Base-by-base conservation (phyloP, 2,888 invertebrate genomes). In the Eretmocerus hayati region DNA sequence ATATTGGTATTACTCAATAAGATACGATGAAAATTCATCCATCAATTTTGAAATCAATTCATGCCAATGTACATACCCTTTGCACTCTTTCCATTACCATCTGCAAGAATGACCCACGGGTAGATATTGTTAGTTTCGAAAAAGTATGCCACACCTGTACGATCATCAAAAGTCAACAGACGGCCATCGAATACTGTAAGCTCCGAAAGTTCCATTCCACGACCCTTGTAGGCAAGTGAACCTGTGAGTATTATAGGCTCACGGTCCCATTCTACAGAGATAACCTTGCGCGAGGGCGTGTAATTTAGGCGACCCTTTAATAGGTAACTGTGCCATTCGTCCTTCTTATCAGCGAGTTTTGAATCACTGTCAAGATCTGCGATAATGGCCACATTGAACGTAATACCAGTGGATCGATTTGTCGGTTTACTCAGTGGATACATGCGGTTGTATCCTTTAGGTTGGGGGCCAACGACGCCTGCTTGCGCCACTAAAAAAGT, bases 131-230 rank as follows among this genome's bases (percentile, higher is more conserved):
- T 80, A 46, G 82, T 79, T 13, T 81, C 69, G 51, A 95, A 81
- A 69, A 87, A 83, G 74, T 87, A 95, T 4, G 96, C 76, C 67
- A 89, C 77, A 13, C 99, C 99, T 23, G 97, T 96, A 56, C 97
- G 78, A 73, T 99, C 97, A 74, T 97, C 97, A 66, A 95, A 88
- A 6, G 90, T 84, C 30, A 91, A 78, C 32, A 99, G 72, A 68
- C 81, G 83, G 1, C 95, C 96, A 75, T 99, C 87, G 69, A 90
- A 99, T 0, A 90, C 88, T 48, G 90, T 83, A 46, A 99, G 75
- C 66, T 99, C 99, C 0, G 96, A 97, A 5, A 99, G 75, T 68
- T 99, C 97, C 95, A 97, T 95, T 2, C 94, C 94, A 59, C 96
- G 77, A 4, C 89, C 94, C 65, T 89, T 91, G 53, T 86, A 78